A percentile compares a stretch with the other conserved stretches of the same genome.
These are phyloP conservation scores for Laspeyria flexula DNA, from an alignment of 2,888 invertebrate species.

Conservation along the genomic window DNA sequence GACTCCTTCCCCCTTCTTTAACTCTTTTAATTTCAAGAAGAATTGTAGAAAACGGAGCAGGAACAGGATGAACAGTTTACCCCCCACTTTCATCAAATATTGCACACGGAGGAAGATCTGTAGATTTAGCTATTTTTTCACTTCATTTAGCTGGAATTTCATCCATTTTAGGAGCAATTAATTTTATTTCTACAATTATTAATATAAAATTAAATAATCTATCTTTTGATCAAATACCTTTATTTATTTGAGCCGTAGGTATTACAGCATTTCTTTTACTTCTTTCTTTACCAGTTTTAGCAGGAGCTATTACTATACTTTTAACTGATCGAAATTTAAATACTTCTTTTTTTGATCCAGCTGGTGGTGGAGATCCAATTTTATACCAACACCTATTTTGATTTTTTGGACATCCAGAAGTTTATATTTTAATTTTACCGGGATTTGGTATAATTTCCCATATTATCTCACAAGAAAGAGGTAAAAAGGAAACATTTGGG, in stretches of 20 bases:
- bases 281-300: constrained; percentile 90
- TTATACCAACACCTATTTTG: constrained; percentile 94
- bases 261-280: constrained; percentile 84
- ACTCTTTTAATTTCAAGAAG: constrained; percentile 88
- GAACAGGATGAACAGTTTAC: constrained; percentile 93
- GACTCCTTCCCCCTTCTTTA: constrained; percentile 90
- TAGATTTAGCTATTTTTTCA: constrained; percentile 92
- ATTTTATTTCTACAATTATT: constrained; percentile 92
- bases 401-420: constrained; percentile 95
- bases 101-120: constrained; percentile 88
- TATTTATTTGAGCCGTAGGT: constrained; percentile 91
- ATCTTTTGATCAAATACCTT: constrained; percentile 87
- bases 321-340: constrained; percentile 93
- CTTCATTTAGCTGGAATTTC: constrained; percentile 91
- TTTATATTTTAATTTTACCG: constrained; percentile 94
- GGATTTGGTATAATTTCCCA: constrained; percentile 94
- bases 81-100: constrained; percentile 88
- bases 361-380: constrained; percentile 93
- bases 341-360: constrained; percentile 93
- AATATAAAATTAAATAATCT: constrained; percentile 89
- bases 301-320: constrained; percentile 92
- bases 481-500: constrained; percentile 91
- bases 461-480: constrained; percentile 90
- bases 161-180: constrained; percentile 91
- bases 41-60: constrained; percentile 89